A percentile compares a stretch with the other conserved stretches of the same genome.
These are phyloP conservation scores for Phoronis australis DNA, from an alignment of 2,888 invertebrate species.

Conservation along the genomic window DNA sequence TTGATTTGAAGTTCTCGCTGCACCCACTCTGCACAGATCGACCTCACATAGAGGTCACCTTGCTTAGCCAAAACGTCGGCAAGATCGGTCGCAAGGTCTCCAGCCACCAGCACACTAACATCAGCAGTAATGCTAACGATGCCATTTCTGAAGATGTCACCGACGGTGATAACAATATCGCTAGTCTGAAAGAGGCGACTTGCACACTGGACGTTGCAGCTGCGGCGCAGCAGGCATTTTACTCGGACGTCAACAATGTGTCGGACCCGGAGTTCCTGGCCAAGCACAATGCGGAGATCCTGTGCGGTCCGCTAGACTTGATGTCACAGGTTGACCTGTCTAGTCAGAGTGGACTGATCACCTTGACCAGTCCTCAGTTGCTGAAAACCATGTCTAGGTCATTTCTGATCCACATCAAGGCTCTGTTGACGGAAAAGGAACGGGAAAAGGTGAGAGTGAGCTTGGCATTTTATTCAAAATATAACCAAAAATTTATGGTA, in stretches of 20 bases:
- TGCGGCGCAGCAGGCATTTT: neutral
- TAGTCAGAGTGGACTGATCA: constrained; percentile 77
- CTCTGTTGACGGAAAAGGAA: constrained; percentile 26
- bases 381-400: constrained; percentile 44
- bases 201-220: neutral
- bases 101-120: constrained; percentile 1
- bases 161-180: neutral
- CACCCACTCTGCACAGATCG: constrained; percentile 71
- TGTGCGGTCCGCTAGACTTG: constrained; percentile 82
- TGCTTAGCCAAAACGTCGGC: constrained; percentile 66
- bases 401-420: constrained; percentile 46
- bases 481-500: no score
- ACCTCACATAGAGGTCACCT: constrained; percentile 68
- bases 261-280: constrained; percentile 66
- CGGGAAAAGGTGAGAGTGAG: no score
- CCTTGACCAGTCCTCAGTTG: constrained; percentile 71
- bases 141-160: neutral
- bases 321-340: constrained; percentile 77
- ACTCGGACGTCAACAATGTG: constrained; percentile 21
- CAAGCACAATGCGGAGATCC: constrained; percentile 81
- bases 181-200: neutral
- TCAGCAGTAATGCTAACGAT: no score
- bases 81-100: constrained; percentile 49
- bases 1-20: constrained; percentile 80
- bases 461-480: no score